A percentile compares a stretch with the other conserved stretches of the same genome.
These are phyloP conservation scores for Phyllostomus discolor DNA, from an alignment of 2,113 vertebrate species.

Conservation along the genomic window DNA sequence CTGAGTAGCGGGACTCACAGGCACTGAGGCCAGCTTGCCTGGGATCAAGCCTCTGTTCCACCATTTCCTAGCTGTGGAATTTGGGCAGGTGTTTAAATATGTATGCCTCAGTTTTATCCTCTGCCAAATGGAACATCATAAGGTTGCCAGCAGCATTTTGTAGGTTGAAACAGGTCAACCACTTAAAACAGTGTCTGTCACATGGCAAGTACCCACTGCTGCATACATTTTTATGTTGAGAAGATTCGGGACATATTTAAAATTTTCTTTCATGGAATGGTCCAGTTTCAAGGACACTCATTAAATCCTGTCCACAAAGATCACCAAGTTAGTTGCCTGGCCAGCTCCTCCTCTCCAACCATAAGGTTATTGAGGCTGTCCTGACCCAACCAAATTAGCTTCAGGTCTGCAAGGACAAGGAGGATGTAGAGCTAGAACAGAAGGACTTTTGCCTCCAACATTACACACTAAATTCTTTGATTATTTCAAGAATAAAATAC, in stretches of 20 bases:
- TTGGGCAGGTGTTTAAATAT: not conserved
- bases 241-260: too few species aligned
- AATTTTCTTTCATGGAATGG: not conserved
- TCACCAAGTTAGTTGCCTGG: not conserved
- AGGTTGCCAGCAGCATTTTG: not conserved
- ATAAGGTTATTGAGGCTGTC: not conserved
- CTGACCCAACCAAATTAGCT: not conserved
- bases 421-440: not conserved
- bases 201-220: not conserved
- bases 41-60: not conserved
- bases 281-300: not conserved
- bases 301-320: not conserved
- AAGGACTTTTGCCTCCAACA: conserved; percentile 1
- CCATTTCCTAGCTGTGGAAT: not conserved
- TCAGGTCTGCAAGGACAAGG: not conserved
- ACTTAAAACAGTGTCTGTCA: not conserved
- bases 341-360: too few species aligned
- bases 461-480: conserved; percentile 38
- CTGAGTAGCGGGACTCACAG: not conserved
- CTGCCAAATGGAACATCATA: not conserved
- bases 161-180: not conserved
- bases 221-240: not conserved
- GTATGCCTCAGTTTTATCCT: not conserved
- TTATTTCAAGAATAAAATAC: conserved; percentile 33
- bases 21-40: not conserved